A percentile compares a stretch with the other conserved stretches of the same genome.
phyloP scores from a whole-genome alignment of 2,113 vertebrate genomes.

The Vicugna pacos region DNA sequence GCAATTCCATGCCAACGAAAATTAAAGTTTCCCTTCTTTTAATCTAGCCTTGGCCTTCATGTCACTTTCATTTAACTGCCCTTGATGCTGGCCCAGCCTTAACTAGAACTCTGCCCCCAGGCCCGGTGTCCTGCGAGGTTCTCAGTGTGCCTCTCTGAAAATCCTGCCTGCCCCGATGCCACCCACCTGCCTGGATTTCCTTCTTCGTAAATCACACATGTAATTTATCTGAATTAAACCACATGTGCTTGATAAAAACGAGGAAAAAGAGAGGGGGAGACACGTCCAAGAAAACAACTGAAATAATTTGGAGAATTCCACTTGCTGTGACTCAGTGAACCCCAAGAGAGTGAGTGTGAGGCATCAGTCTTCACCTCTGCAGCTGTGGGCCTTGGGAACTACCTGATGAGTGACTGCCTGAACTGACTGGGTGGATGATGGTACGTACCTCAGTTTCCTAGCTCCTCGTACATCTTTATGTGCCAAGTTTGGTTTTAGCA shows the following conservation, averaged over 20 bases:
- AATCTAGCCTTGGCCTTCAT: not conserved
- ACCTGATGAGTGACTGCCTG: constrained; percentile 32
- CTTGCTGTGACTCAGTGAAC: not conserved
- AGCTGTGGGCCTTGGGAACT: not conserved
- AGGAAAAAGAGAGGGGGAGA: not conserved
- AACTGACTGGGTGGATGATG: not conserved
- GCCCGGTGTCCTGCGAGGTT: not conserved
- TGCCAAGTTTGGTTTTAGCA: constrained; percentile 36
- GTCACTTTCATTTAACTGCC: not conserved
- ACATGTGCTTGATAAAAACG: not conserved
- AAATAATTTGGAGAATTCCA: constrained; percentile 23
- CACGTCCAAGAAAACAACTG: constrained; percentile 7
- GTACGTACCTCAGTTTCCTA: not conserved
- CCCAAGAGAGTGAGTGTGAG: not conserved
- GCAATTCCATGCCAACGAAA: not conserved
- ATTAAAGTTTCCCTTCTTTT: constrained; percentile 8
- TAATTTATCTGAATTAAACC: constrained; percentile 14
- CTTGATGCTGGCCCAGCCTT: not conserved
- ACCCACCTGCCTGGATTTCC: not conserved
- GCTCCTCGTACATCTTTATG: constrained; percentile 1
- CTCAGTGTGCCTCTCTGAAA: not conserved
- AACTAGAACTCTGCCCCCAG: not conserved
- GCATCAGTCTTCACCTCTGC: not conserved
- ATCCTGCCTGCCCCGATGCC: not conserved
- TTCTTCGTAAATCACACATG: not conserved